Conservation (phyloP, 2,797 vertebrate genomes). For the Echeneis naucrates region DNA sequence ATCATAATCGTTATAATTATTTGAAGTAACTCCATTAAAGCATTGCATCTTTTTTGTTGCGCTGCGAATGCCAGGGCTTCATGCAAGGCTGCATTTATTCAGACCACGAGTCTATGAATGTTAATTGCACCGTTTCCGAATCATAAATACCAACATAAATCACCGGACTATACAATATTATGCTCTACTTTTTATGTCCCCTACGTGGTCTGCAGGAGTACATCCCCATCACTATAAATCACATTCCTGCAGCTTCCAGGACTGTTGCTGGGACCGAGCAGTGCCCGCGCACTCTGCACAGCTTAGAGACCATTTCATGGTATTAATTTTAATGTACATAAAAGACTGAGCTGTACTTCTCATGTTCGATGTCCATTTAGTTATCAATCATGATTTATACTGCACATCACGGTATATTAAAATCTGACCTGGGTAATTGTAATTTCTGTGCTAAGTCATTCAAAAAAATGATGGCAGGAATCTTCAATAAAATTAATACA, state of each 20-base stretch:
- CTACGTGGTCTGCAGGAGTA: constrained; percentile 79
- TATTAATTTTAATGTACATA: constrained; percentile 74
- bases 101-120: constrained; percentile 76
- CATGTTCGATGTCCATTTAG: constrained; percentile 49
- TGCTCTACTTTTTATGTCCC: constrained; percentile 83
- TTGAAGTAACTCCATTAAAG: constrained; percentile 45
- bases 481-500: constrained; percentile 17
- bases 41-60: constrained; percentile 14
- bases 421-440: constrained; percentile 38
- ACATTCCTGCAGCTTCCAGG: constrained; percentile 79
- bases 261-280: constrained; percentile 65
- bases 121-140: constrained; percentile 85
- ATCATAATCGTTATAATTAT: constrained; percentile 19
- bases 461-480: constrained; percentile 29
- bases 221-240: constrained; percentile 85
- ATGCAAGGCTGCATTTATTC: constrained; percentile 72
- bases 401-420: constrained; percentile 56
- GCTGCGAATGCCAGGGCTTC: constrained; percentile 42
- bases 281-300: constrained; percentile 87
- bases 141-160: constrained; percentile 86
- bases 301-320: constrained; percentile 72
- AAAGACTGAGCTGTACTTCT: constrained; percentile 53
- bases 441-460: constrained; percentile 47
- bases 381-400: constrained; percentile 60
- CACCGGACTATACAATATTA: constrained; percentile 82